Evolutionary conservation across 1,140 invertebrate species (phyloP), one percentile per base, ranked within the genome.

Genomic region (Lepidurus packardi): DNA sequence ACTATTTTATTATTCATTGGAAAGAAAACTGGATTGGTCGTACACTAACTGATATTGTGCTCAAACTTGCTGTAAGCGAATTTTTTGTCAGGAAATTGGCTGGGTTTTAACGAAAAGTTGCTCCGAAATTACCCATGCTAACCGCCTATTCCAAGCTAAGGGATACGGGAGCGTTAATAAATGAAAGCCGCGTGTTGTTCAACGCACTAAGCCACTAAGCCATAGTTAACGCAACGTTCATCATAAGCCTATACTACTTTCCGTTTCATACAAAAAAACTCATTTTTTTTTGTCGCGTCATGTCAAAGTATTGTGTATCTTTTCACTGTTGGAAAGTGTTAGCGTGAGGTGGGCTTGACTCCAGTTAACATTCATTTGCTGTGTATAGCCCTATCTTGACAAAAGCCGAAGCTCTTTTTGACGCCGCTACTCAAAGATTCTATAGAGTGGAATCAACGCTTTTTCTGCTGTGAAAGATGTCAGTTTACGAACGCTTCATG

Each of bases 281-380:
- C 7, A 0, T 65, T 65, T 9, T 65, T 65, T 13, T 65, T 21
- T 65, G 16, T 4, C 53, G 6, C 53, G 21, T 13, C 53, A 65
- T 65, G 53, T 16, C 13, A 21, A 7, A 7, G 53, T n/a, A n/a
- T 21, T n/a, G 53, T 13, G 16, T 65, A 65, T 65, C 53, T 9
- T 65, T 65, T 65, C n/a, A 65, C 21, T 65, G 53, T 65, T 65
- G 16, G 34, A 65, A 21, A 65, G 53, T 65, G 53, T 65, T 65
- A 65, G 53, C 13, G 13, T 65, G 16, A 65, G 53, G 53, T 9
- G 53, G 53, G 53, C 53, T 65, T 6, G 53, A n/a, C 21, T n/a
- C 1, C 21, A 21, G 53, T 65, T 21, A 65, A 65, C 53, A 65
- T 65, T 21, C 53, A 65, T 65, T 65, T 65, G 16, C 21, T 21